Base-by-base conservation (phyloP, 2,113 vertebrate species). In the Pipra filicauda region DNA sequence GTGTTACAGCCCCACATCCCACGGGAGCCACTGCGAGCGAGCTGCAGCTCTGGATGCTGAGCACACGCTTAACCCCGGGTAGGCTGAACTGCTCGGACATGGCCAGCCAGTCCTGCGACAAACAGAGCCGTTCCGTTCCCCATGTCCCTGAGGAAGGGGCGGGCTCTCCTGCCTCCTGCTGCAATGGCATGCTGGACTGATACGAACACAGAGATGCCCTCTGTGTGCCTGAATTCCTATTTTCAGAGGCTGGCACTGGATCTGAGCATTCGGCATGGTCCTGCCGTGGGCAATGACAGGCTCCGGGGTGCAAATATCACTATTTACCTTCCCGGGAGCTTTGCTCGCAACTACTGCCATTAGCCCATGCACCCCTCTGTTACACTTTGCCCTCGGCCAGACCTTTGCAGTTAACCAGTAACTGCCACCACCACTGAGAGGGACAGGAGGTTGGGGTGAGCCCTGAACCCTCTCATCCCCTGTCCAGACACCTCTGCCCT, bases 381-480 rank as follows among this genome's bases (percentile, higher is more conserved):
- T 91, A 94, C 70, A 48, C 88, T 95, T 96, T 88, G 90, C 46
- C 64, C 95, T 95, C 20, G 2, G 51, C 28, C 46, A 49, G 87
- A 79, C 66, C 74, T 92, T 37, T 89, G 54, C 77, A 43, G 89
- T 95, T 95, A 96, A 95, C 91, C 80, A 89, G 62, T 95, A 95
- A 95, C 94, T 39, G 84, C 54, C 41, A 35, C 0, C 51, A 52
- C 51, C 51, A 52, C 51, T 16, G 51, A 52, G 41, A 1, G 1
- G 49, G 27, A 52, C 20, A 5, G 6, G 46, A n/a, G 54, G 46
- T n/a, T 1, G 4, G n/a, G 48, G 27, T 3, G 21, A 62, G 46
- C 35, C 73, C 39, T 24, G 43, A 89, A 49, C 39, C 30, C 72
- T 33, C 79, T 31, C 7, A 3, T 5, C 12, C 15, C 31, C 39